Base-by-base conservation (phyloP, 2,113 vertebrate genomes). In the Pomatorhinus ruficollis region DNA sequence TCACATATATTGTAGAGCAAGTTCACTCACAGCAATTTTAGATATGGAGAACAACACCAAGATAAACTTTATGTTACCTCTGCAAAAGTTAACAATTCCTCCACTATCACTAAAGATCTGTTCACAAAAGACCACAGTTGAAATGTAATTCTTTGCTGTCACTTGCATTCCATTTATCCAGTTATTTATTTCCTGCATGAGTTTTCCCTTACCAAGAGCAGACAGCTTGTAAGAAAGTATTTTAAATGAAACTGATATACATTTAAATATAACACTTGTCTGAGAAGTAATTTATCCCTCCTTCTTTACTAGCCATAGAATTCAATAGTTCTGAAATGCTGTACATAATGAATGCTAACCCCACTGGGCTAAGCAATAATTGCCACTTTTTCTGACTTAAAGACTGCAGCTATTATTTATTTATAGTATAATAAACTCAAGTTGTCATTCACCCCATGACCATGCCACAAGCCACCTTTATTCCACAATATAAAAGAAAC, bases 401-500 rank as follows among this genome's bases (percentile, higher is more conserved):
- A 88, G 50, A 93, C 77, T 96, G 35, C 69, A 68, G 47, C 37
- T 88, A 91, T 95, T 94, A 96, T 84, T 96, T 96, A 91, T 96
- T 96, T 94, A 92, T 91, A 64, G 49, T 66, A 64, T 93, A 94
- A 96, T 93, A 90, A 37, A 79, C 28, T 63, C 18, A 39, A 63
- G 35, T 90, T 93, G 64, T 82, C 72, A 76, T 85, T 94, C 87
- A 93, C 57, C 27, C 63, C 39, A 57, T 89, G 83, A 89, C 61
- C 25, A 5, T 63, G 64, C 28, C 60, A 88, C n/a, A 54, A 87
- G 24, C 40, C 6, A 71, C 52, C 33, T 69, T 92, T 84, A 80
- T 91, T 95, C 28, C 40, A 45, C 30, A 56, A 15, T 33, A 90
- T n/a, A 42, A 92, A 94, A 78, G 30, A 92, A 80, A 88, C 13